These are phyloP conservation scores for Valencia hispanica DNA, from an alignment of 2,797 vertebrate genomes.

Conservation along the genomic window DNA sequence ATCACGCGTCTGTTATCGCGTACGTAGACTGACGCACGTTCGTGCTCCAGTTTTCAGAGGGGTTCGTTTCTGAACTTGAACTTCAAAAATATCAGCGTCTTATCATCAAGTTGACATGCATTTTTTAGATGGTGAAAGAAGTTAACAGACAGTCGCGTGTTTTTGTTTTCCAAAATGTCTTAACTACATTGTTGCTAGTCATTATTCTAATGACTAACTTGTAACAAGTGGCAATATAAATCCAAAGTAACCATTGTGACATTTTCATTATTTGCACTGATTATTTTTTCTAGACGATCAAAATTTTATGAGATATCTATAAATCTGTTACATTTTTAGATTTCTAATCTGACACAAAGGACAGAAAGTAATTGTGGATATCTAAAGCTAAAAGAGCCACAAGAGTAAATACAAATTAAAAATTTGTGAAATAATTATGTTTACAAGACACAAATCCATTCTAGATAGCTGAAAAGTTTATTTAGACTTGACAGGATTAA, in stretches of 20 bases:
- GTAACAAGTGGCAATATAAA: neutral
- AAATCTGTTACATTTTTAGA: neutral
- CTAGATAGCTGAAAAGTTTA: neutral
- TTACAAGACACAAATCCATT: neutral
- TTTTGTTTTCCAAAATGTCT: neutral
- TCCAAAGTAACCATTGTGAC: neutral
- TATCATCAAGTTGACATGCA: too few species aligned
- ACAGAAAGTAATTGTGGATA: neutral
- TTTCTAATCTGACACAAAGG: neutral
- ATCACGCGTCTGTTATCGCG: conserved; percentile 37
- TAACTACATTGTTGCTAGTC: neutral
- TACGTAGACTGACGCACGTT: neutral
- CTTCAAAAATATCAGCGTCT: neutral
- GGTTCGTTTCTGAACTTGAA: neutral
- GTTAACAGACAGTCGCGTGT: neutral
- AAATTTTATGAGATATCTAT: neutral
- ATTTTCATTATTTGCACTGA: neutral
- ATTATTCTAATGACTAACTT: neutral
- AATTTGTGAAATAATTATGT: neutral
- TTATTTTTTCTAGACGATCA: neutral
- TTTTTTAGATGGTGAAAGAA: neutral
- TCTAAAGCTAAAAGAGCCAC: neutral
- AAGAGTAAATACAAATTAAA: neutral
- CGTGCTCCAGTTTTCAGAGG: neutral
- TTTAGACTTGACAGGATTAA: neutral